Percentiles rank a stretch among this genome's conserved stretches.
phyloP scores from a whole-genome alignment of 2,113 vertebrate genomes.

The Cyanoramphus novaezelandiae region DNA sequence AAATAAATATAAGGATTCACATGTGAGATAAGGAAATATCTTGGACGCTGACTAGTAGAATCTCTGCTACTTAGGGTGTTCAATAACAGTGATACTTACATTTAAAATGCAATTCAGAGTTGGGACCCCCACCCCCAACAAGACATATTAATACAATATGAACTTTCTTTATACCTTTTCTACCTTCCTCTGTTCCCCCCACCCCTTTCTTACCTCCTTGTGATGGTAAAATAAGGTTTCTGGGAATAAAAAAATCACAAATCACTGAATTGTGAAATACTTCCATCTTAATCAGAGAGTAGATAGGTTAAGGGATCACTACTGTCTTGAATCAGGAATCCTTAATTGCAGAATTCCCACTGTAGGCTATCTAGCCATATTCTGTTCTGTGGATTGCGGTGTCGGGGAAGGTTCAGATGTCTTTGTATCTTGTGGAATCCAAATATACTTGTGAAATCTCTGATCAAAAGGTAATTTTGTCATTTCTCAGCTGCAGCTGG shows the following conservation, averaged over 20 bases:
- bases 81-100: not conserved
- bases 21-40: not conserved
- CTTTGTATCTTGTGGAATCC: not conserved
- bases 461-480: not conserved
- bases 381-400: not conserved
- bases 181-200: not conserved
- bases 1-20: not conserved
- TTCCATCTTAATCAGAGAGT: not conserved
- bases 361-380: not conserved
- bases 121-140: not conserved
- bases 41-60: not conserved
- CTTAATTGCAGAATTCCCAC: not conserved
- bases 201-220: not conserved
- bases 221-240: not conserved
- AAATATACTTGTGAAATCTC: not conserved
- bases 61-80: not conserved
- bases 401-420: not conserved
- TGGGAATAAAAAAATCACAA: not conserved
- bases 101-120: not conserved
- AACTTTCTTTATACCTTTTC: not conserved
- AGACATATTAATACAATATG: not conserved
- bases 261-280: not conserved
- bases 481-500: not conserved
- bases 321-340: not conserved
- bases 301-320: not conserved